Evolutionary conservation across 2,113 vertebrate genomes (phyloP), one percentile per base, ranked within the genome.

Genomic region (Aptenodytes forsteri): DNA sequence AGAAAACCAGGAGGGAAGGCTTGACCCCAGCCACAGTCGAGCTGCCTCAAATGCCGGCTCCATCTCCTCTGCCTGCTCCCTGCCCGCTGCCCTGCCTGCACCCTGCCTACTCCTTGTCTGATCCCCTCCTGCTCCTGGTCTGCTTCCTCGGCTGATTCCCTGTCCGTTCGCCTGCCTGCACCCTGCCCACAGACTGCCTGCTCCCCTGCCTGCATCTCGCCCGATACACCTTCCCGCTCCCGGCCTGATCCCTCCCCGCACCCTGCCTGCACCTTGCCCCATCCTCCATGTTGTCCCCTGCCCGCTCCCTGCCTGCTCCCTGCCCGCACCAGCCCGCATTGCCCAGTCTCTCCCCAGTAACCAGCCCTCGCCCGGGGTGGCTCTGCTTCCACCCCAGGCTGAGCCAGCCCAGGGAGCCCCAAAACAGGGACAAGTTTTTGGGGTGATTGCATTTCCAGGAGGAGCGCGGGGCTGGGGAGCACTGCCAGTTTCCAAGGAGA

Each of bases 401-500:
- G 6, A 73, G 30, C 13, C 49, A 42, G 36, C 36, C 16, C 14
- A 46, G 75, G 46, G 38, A 77, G 0, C 15, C 67, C 86, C 90
- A 10, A 75, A 81, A 16, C 4, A 23, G 12, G 29, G 87, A 55
- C 4, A 38, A 9, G 32, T 94, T 89, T 89, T 84, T 7, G 89
- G 90, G 87, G 46, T n/a, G 50, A 47, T 2, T 11, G 18, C 32
- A 2, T 58, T 64, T 54, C 40, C 79, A 42, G 55, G 20, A 90
- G n/a, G 56, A 72, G 7, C 44, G 6, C 0, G 0, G 47, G 22
- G 8, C 71, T 40, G 77, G 90, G 81, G 67, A 80, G 66, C 26
- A 5, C 23, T 66, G 75, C 58, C 67, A 13, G 88, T 97, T 98
- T 93, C 95, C 96, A 95, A 96, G 96, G 96, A 95, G 91, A 96